Conservation (phyloP, 1,140 invertebrate genomes). For the Tribolium castaneum region DNA sequence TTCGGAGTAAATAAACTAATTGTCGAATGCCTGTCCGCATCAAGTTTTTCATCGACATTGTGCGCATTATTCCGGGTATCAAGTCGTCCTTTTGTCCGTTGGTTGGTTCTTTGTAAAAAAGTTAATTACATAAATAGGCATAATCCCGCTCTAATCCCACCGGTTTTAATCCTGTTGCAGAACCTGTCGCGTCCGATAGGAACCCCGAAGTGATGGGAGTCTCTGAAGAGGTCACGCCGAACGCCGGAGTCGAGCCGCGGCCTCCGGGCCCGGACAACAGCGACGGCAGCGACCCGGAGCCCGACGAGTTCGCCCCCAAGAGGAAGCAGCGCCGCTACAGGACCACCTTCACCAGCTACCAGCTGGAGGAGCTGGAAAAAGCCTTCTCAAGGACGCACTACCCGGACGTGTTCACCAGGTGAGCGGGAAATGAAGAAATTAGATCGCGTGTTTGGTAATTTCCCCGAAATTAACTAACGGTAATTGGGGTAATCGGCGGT, state of each 20-base stretch:
- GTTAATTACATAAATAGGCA: conserved; percentile 32
- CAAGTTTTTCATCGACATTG: conserved; percentile 24
- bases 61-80: conserved; percentile 27
- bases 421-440: conserved; percentile 59
- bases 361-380: conserved; percentile 96
- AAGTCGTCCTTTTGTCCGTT: not conserved
- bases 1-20: conserved; percentile 51
- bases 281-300: conserved; percentile 79
- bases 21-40: conserved; percentile 43
- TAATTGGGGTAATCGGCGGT: not conserved
- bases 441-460: not conserved
- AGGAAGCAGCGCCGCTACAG: conserved; percentile 91
- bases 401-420: conserved; percentile 98
- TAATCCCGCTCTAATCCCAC: not conserved
- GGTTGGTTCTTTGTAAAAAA: conserved; percentile 10
- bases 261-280: conserved; percentile 52
- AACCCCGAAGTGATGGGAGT: conserved; percentile 62
- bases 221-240: conserved; percentile 61
- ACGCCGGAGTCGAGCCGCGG: conserved; percentile 58
- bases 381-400: conserved; percentile 97
- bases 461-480: not conserved
- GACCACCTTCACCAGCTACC: conserved; percentile 95
- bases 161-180: conserved; percentile 54
- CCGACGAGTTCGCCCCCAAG: conserved; percentile 87
- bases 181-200: conserved; percentile 59